Evolutionary conservation across 53 echinoderm and acorn worm genomes (phyloP), one percentile per base, ranked within the genome.

Genomic region (Holothuria leucospilota): DNA sequence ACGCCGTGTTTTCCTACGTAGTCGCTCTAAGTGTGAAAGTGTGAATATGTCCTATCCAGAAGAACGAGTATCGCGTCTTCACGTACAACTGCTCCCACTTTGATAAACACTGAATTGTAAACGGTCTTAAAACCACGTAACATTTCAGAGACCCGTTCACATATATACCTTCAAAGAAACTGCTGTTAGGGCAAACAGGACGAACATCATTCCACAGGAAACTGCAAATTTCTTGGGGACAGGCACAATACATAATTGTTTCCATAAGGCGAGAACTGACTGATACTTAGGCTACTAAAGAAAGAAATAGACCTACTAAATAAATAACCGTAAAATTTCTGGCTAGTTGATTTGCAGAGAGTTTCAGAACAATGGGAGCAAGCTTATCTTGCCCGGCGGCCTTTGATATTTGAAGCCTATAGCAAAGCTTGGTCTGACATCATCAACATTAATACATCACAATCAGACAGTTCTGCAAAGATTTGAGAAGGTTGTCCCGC

Each of bases 191-290:
- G 82, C 82, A n/a, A 24, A 82, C 82, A 8, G 63, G 41, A 5
- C 82, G 64, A 56, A 82, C 34, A 62, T 82, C 82, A 82, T 82
- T 82, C 62, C 15, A 30, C 63, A 82, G 16, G 82, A 38, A 21
- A 82, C 62, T 61, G 39, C 82, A 20, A 15, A 6, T 13, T 28
- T 62, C 82, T 82, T 63, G 3, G 82, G 82, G 29, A 82, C 59
- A 61, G 82, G 63, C 16, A 82, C 62, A 29, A 82, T 82, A 34
- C 82, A 82, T 5, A 62, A 82, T 38, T n/a, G n/a, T n/a, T n/a
- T n/a, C n/a, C n/a, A n/a, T n/a, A n/a, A n/a, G n/a, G n/a, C n/a
- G n/a, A n/a, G 82, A 29, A 82, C 62, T 28, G 29, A 28, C 15
- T 60, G 29, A 59, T 25, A 0, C 4, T 14, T 29, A 39, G 59